phyloP scores from a whole-genome alignment of 2,888 invertebrate genomes.

The Steinernema hermaphroditum region DNA sequence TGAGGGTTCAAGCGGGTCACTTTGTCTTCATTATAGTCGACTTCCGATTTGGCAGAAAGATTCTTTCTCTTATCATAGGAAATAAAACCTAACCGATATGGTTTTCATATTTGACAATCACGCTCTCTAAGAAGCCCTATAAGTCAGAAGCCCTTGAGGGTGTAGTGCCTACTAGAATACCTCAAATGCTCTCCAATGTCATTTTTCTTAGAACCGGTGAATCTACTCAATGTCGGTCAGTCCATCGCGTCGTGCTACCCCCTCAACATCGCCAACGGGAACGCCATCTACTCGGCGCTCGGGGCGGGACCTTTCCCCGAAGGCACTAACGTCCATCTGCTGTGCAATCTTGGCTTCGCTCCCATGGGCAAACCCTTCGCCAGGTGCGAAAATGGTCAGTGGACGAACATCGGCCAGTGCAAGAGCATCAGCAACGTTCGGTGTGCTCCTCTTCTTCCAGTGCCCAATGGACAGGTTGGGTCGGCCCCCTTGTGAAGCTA shows the following conservation, averaged over 20 bases:
- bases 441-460: slow-evolving; percentile 34
- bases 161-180: no score
- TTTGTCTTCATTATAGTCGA: no score
- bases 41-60: no score
- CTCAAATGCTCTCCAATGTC: no score
- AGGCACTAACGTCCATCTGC: slow-evolving; percentile 50
- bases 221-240: background rate
- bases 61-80: no score
- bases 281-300: slow-evolving; percentile 39
- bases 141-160: no score
- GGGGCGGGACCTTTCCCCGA: slow-evolving; percentile 42
- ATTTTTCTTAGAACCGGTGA: no score
- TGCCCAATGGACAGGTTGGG: slow-evolving; percentile 37
- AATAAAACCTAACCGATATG: no score
- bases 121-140: no score
- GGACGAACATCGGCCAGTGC: slow-evolving; percentile 38
- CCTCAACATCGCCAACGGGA: slow-evolving; percentile 34
- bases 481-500: background rate
- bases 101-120: no score
- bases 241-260: slow-evolving; percentile 28
- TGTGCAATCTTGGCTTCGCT: slow-evolving; percentile 47
- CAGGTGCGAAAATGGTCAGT: slow-evolving; percentile 40
- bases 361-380: slow-evolving; percentile 35
- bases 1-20: no score
- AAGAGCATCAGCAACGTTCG: slow-evolving; percentile 29